These are phyloP conservation scores for Desoria tigrina DNA, from an alignment of 2,888 invertebrate genomes.

Conservation along the genomic window DNA sequence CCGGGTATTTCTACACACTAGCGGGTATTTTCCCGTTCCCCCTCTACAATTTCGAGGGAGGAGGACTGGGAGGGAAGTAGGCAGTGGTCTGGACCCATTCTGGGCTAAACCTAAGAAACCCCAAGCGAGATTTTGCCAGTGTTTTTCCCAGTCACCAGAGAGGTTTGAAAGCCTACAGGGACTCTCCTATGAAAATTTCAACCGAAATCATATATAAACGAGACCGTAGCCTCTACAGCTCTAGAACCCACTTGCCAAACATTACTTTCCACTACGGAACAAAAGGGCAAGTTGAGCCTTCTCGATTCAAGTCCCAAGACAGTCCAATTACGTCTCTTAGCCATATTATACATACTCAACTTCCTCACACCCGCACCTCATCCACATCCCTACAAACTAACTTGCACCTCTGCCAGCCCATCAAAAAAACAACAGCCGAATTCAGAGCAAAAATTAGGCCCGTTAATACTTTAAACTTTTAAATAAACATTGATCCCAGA, in stretches of 20 bases:
- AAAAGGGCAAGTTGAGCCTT: slow-evolving; percentile 16
- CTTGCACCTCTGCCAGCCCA: too few species aligned
- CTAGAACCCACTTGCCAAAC: background rate
- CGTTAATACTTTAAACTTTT: slow-evolving; percentile 15
- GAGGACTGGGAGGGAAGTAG: slow-evolving; percentile 10
- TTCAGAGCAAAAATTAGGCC: background rate
- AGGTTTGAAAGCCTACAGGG: slow-evolving; percentile 54
- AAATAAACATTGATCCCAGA: slow-evolving; percentile 10
- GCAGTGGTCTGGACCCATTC: background rate
- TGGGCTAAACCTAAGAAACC: slow-evolving; percentile 37
- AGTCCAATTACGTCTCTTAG: slow-evolving; percentile 23
- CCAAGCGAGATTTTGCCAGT: slow-evolving; percentile 54
- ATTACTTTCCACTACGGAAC: background rate
- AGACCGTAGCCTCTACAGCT: background rate
- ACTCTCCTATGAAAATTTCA: slow-evolving; percentile 54
- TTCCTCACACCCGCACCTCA: background rate
- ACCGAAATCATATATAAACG: slow-evolving; percentile 13
- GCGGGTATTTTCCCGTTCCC: slow-evolving; percentile 6
- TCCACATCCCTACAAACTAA: too few species aligned
- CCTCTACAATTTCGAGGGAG: slow-evolving; percentile 10
- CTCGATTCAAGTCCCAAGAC: slow-evolving; percentile 22
- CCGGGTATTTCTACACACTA: background rate
- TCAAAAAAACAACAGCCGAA: slow-evolving; percentile 1
- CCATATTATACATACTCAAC: slow-evolving; percentile 3
- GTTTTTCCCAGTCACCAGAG: slow-evolving; percentile 54